Conservation (phyloP, 2,797 vertebrate species). For the Protonibea diacanthus region DNA sequence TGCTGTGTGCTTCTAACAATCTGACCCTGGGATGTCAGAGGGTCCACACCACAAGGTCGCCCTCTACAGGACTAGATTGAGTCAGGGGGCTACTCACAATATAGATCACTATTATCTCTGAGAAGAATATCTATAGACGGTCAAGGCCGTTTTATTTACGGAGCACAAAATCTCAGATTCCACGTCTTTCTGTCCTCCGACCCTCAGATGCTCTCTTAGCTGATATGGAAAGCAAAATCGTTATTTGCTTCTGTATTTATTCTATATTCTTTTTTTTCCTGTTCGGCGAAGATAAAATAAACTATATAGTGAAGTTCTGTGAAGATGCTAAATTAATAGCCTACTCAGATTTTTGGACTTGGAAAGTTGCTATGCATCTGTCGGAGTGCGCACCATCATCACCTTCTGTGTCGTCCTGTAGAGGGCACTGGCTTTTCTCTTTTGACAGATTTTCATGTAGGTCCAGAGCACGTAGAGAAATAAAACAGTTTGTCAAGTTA, state of each 20-base stretch:
- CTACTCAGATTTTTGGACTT: neutral
- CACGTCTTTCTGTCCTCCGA: neutral
- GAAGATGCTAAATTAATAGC: neutral
- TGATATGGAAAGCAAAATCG: neutral
- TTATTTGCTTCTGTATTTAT: neutral
- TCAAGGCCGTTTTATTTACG: neutral
- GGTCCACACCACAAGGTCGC: constrained; percentile 54
- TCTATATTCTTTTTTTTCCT: neutral
- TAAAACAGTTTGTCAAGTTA: constrained; percentile 1
- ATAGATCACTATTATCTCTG: neutral
- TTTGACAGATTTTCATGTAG: constrained; percentile 51
- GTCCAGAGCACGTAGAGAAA: constrained; percentile 7
- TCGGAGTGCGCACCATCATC: constrained; percentile 12
- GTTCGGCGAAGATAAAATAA: neutral
- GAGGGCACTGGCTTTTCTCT: constrained; percentile 82
- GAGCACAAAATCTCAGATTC: neutral
- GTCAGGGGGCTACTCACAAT: neutral
- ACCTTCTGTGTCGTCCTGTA: constrained; percentile 67
- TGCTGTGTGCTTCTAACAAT: constrained; percentile 13
- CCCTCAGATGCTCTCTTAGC: neutral
- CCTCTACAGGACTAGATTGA: constrained; percentile 54
- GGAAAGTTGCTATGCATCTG: neutral
- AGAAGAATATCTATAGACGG: neutral
- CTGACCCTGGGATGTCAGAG: constrained; percentile 19
- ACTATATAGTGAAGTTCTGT: fast-evolving